Conservation (phyloP, 2,888 invertebrate genomes). For the Eupithecia dodoneata region DNA sequence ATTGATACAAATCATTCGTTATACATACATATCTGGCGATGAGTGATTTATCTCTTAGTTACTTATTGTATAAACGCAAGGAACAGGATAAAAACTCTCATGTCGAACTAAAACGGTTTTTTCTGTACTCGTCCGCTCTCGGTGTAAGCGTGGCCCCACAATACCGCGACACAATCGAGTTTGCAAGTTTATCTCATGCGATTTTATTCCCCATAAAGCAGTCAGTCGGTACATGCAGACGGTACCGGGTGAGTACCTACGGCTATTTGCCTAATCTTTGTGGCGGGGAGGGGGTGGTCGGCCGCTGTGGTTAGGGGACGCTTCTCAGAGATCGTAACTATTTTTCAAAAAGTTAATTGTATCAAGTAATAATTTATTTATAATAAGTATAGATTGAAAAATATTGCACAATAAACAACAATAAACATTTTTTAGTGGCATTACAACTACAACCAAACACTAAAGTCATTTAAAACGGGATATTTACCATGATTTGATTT, state of each 20-base stretch:
- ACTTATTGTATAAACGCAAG: not conserved
- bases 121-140: not conserved
- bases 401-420: no score
- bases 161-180: constrained; percentile 32
- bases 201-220: constrained; percentile 35
- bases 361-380: no score
- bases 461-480: no score
- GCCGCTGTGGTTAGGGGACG: not conserved
- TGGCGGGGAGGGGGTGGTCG: constrained; percentile 28
- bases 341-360: no score
- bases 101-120: not conserved
- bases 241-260: constrained; percentile 16
- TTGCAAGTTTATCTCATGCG: constrained; percentile 33
- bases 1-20: not conserved
- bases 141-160: not conserved
- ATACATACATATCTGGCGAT: not conserved
- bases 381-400: no score
- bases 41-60: not conserved
- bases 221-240: constrained; percentile 17
- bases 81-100: not conserved
- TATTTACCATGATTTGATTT: no score
- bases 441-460: no score
- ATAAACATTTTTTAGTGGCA: no score
- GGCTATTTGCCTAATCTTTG: constrained; percentile 55
- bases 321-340: not conserved